These are phyloP conservation scores for Caenorhabditis tropicalis DNA, from an alignment of 1,140 invertebrate genomes.

Conservation along the genomic window DNA sequence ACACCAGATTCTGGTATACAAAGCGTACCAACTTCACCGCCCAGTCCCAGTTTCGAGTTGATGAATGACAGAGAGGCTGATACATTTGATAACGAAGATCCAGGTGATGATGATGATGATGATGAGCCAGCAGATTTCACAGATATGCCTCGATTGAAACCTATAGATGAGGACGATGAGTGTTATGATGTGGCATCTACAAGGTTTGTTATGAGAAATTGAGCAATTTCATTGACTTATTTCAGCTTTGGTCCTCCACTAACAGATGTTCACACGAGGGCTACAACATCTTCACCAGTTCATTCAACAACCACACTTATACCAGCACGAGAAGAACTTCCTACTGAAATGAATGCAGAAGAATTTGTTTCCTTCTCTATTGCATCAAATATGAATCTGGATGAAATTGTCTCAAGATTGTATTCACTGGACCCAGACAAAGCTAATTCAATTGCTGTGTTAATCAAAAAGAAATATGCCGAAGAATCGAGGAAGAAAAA, in stretches of 20 bases:
- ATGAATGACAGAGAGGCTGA: background rate
- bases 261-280: background rate
- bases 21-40: slow-evolving; percentile 54
- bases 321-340: background rate
- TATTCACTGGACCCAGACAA: slow-evolving; percentile 2
- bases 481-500: slow-evolving; percentile 1
- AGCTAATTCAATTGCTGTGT: slow-evolving; percentile 2
- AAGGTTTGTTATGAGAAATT: background rate
- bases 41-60: background rate
- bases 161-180: slow-evolving; percentile 55
- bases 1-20: slow-evolving; percentile 60
- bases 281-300: background rate
- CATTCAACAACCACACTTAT: background rate
- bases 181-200: background rate
- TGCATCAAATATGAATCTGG: slow-evolving; percentile 1
- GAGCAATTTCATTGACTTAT: background rate
- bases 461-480: background rate
- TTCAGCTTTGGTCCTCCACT: background rate
- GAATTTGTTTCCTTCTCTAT: background rate
- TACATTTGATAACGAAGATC: background rate
- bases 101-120: background rate
- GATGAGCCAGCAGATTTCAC: slow-evolving; percentile 43
- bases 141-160: slow-evolving; percentile 56
- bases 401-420: background rate
- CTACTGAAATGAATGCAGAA: background rate